A percentile compares a stretch with the other conserved stretches of the same genome.
Conservation (phyloP, 92 coral and sea anemone genomes). For the Epizoanthus fatuus region DNA sequence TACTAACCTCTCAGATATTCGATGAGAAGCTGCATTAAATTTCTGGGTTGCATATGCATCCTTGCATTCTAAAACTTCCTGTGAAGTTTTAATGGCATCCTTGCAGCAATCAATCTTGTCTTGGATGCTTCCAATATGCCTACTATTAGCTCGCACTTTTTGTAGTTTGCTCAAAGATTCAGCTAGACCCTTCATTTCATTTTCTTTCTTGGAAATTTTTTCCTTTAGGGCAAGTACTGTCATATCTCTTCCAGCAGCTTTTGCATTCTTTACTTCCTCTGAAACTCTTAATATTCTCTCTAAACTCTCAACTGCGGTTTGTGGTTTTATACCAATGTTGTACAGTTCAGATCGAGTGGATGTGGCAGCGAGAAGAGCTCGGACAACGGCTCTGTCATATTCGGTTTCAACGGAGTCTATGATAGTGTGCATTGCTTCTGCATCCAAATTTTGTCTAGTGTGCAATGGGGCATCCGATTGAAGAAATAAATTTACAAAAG, state of each 20-base stretch:
- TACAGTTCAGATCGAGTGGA: constrained; percentile 59
- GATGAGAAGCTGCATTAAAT: constrained; percentile 33
- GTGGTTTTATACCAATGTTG: constrained; percentile 61
- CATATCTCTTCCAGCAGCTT: constrained; percentile 57
- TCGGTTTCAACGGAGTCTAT: constrained; percentile 69
- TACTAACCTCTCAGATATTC: constrained; percentile 34
- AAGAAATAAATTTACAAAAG: no score
- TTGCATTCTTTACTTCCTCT: constrained; percentile 56
- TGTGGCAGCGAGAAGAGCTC: constrained; percentile 42
- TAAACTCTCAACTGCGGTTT: constrained; percentile 47
- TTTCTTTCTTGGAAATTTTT: constrained; percentile 47
- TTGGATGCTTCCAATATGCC: constrained; percentile 56
- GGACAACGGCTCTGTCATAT: constrained; percentile 56
- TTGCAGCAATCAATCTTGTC: constrained; percentile 36
- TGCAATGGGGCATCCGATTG: no score
- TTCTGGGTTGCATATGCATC: constrained; percentile 34
- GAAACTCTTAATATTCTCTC: constrained; percentile 48
- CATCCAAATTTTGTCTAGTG: constrained; percentile 49
- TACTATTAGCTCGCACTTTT: constrained; percentile 54
- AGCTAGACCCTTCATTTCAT: constrained; percentile 34
- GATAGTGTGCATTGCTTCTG: constrained; percentile 44
- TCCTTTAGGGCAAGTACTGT: constrained; percentile 43
- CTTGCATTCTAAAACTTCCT: constrained; percentile 5
- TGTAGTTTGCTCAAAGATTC: constrained; percentile 34
- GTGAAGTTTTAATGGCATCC: constrained; percentile 42